Evolutionary conservation across 2,113 vertebrate species (phyloP).

Genomic region (Ranitomeya imitator): DNA sequence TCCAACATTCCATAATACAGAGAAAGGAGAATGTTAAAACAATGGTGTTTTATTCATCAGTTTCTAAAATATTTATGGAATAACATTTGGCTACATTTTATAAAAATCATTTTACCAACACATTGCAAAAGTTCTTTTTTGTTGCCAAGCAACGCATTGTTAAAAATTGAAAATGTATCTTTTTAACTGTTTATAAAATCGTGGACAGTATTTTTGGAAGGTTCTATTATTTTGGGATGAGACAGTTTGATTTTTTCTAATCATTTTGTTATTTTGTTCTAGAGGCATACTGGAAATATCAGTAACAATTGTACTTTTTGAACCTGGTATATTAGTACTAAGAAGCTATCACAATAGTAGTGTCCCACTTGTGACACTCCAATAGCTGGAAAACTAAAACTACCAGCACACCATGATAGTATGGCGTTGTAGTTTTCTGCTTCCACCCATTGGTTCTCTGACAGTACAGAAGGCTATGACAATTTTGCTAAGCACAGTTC

Average conservation of each 20-base stretch:
- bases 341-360: background rate
- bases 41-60: conserved; percentile 56
- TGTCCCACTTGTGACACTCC: background rate
- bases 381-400: background rate
- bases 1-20: conserved; percentile 37
- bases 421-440: too few species aligned
- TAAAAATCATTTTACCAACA: conserved; percentile 52
- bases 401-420: background rate
- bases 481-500: too few species aligned
- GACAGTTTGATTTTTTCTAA: background rate
- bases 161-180: conserved; percentile 39
- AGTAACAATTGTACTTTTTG: background rate
- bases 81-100: conserved; percentile 56
- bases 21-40: conserved; percentile 47
- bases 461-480: too few species aligned
- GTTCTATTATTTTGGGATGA: background rate
- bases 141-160: conserved; percentile 50
- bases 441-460: too few species aligned
- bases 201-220: background rate
- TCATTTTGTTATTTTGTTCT: background rate
- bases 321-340: background rate
- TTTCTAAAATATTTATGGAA: conserved; percentile 55
- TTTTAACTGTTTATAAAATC: conserved; percentile 18
- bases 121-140: conserved; percentile 45
- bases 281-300: background rate